Base-by-base conservation (phyloP, 2,797 vertebrate species). In the Astyanax mexicanus region DNA sequence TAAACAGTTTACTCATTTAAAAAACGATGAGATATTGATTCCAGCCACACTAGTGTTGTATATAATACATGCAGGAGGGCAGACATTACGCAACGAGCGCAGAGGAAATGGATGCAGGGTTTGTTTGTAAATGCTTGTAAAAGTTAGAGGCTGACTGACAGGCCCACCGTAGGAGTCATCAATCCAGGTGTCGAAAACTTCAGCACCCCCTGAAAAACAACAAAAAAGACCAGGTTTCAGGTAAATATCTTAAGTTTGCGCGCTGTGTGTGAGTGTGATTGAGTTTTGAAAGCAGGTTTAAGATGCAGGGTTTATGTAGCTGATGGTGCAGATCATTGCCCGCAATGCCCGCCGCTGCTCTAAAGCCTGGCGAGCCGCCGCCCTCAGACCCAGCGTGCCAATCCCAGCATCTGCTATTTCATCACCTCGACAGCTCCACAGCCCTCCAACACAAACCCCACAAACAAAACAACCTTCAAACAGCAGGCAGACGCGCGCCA, bases 391-490 rank as follows among this genome's bases (percentile, higher is more conserved):
- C 32, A 15, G 19, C 10, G 32, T 19, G 4, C 38, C 4, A 13
- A 35, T 29, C 54, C 4, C 19, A 55, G 54, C 73, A 51, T 76
- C 37, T 6, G 21, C 1, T 66, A 64, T 77, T 77, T 70, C 67
- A 77, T 62, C 77, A 64, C 42, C 38, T 45, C 37, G 6, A 44
- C 7, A 35, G 62, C 37, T 23, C 42, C 6, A 40, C 54, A 27
- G 5, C 42, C 47, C 40, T 5, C 57, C 64, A 80, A 69, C 44
- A 69, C 61, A 55, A 45, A 49, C 42, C 29, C 5, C 49, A 81
- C 74, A 70, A 25, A 74, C 57, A 58, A 62, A 81, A 52, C 42
- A 29, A 54, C 58, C 75, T 70, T 74, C 51, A 62, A 40, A 47
- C 61, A 25, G 73, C 60, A 12, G 61, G 42, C 67, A 54, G 65